phyloP scores from a whole-genome alignment of 2,888 invertebrate genomes.

The Mimachlamys varia region DNA sequence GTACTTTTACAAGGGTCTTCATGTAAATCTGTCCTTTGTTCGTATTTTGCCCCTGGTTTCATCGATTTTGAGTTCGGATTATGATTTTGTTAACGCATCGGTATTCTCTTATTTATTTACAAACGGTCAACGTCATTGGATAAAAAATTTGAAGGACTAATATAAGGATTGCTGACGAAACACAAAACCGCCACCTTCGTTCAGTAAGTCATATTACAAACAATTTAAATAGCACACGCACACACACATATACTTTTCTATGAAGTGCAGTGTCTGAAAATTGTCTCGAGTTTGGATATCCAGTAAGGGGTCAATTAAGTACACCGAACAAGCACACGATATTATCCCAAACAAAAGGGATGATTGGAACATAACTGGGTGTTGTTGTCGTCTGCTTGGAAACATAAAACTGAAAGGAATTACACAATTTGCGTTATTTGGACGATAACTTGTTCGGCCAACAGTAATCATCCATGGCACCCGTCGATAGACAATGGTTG shows the following conservation, averaged over 20 bases:
- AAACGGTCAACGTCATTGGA: no score
- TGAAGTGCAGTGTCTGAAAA: background rate
- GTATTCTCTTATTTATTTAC: no score
- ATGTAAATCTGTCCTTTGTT: no score
- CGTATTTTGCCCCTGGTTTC: no score
- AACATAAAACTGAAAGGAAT: conserved; percentile 28
- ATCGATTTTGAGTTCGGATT: no score
- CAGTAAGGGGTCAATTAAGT: background rate
- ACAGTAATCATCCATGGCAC: background rate
- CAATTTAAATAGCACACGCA: no score
- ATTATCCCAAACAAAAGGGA: background rate
- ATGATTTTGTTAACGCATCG: no score
- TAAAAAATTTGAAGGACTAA: no score
- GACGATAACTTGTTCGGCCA: background rate
- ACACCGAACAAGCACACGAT: background rate
- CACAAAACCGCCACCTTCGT: no score
- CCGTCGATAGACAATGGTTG: background rate
- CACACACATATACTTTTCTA: background rate
- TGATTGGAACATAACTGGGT: background rate
- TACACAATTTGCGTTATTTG: background rate
- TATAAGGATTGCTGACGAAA: no score
- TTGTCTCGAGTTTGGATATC: background rate
- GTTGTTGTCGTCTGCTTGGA: background rate
- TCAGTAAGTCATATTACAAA: no score
- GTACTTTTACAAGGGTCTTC: no score